Percentiles rank a stretch among this genome's conserved stretches.
Conservation (phyloP, 2,888 invertebrate genomes). For the Venustoraphidia nigricollis region DNA sequence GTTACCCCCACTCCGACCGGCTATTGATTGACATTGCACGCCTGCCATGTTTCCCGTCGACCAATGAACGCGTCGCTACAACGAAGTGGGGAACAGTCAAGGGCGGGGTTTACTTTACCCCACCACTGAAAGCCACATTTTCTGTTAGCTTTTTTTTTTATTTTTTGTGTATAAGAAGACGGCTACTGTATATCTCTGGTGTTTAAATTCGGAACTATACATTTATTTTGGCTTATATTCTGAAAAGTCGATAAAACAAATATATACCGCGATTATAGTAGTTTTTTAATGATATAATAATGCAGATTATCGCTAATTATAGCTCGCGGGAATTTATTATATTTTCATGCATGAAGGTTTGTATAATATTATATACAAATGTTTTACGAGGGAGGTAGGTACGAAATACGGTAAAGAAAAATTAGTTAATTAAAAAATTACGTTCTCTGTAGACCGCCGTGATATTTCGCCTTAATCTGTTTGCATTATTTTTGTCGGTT, state of each 20-base stretch:
- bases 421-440: slow-evolving; percentile 1
- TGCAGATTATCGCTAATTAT: slow-evolving; percentile 2
- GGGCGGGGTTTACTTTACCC: background rate
- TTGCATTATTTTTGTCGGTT: too few relatives aligned
- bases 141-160: background rate
- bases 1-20: slow-evolving; percentile 14
- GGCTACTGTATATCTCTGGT: background rate
- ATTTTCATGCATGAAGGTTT: background rate
- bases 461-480: too few relatives aligned
- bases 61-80: slow-evolving; percentile 20
- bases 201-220: background rate
- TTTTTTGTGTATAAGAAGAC: too few relatives aligned
- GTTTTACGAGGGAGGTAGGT: background rate
- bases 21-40: slow-evolving; percentile 24
- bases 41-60: slow-evolving; percentile 23
- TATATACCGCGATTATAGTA: too few relatives aligned
- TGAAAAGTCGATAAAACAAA: background rate
- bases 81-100: slow-evolving; percentile 10
- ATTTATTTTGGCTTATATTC: background rate
- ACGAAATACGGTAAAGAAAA: background rate
- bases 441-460: too few relatives aligned
- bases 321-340: background rate
- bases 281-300: too few relatives aligned
- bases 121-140: background rate
- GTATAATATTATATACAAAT: background rate